Evolutionary conservation across 2,888 invertebrate species (phyloP).

Genomic region (Carabus problematicus): DNA sequence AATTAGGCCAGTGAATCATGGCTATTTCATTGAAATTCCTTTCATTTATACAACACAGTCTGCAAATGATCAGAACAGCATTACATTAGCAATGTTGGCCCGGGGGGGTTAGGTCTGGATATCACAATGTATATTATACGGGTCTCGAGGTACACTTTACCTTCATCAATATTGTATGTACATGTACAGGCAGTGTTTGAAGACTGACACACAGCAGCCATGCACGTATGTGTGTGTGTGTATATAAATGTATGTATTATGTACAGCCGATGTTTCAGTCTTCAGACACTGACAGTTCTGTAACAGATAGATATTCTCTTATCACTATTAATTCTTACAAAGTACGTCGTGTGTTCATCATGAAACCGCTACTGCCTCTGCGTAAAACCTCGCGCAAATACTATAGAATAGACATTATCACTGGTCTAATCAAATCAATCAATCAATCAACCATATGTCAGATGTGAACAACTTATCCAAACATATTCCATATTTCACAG

Average conservation of each 20-base stretch:
- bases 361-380: slow-evolving; percentile 29
- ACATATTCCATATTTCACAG: slow-evolving; percentile 37
- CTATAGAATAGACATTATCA: slow-evolving; percentile 59
- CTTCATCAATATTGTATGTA: slow-evolving; percentile 8
- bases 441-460: too few relatives aligned
- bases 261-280: too few relatives aligned
- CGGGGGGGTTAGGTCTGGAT: slow-evolving; percentile 37
- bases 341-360: neutral
- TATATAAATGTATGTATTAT: too few relatives aligned
- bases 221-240: too few relatives aligned
- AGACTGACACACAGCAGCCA: neutral
- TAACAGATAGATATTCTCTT: too few relatives aligned
- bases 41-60: too few relatives aligned
- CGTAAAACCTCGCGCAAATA: slow-evolving; percentile 48
- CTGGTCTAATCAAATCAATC: slow-evolving; percentile 52
- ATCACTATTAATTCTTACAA: too few relatives aligned
- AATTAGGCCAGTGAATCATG: slow-evolving; percentile 8
- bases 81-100: slow-evolving; percentile 13
- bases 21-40: too few relatives aligned
- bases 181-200: neutral
- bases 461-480: neutral
- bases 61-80: neutral
- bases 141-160: slow-evolving; percentile 34
- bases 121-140: slow-evolving; percentile 31
- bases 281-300: too few relatives aligned